Evolutionary conservation across 2,888 invertebrate species (phyloP).

Genomic region (Thymelicus lineola): DNA sequence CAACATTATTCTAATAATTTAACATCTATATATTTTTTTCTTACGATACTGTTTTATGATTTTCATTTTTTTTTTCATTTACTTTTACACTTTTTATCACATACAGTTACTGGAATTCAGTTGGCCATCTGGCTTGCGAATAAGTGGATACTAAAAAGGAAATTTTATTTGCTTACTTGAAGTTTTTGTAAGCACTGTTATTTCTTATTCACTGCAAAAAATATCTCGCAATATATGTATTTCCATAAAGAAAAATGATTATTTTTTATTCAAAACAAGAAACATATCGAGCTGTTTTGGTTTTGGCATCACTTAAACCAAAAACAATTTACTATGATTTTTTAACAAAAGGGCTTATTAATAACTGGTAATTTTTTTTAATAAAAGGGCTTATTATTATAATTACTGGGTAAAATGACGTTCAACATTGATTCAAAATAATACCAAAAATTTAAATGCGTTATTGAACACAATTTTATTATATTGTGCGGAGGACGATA

Average conservation of each 20-base stretch:
- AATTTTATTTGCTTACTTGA: slow-evolving; percentile 8
- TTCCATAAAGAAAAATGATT: no score
- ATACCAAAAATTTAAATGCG: slow-evolving; percentile 19
- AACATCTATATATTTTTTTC: slow-evolving; percentile 33
- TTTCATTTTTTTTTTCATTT: slow-evolving; percentile 40
- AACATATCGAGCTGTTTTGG: no score
- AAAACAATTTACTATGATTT: no score
- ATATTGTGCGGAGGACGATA: slow-evolving; percentile 13
- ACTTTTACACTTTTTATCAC: slow-evolving; percentile 54
- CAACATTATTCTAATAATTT: slow-evolving; percentile 8
- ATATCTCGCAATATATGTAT: no score
- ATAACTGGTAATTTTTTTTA: no score
- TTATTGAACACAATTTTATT: slow-evolving; percentile 18
- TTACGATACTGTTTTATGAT: slow-evolving; percentile 34
- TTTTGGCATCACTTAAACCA: no score
- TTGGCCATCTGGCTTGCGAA: slow-evolving; percentile 42
- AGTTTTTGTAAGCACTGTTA: neutral
- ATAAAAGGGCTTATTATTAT: no score
- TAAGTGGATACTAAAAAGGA: slow-evolving; percentile 1
- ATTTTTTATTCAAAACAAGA: no score
- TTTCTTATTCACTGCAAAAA: no score
- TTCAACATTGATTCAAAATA: neutral
- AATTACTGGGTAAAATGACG: no score
- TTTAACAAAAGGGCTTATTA: no score
- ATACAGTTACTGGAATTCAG: slow-evolving; percentile 57